Evolutionary conservation across 2,113 vertebrate genomes (phyloP), one percentile per base, ranked within the genome.

Genomic region (Ammospiza caudacuta): DNA sequence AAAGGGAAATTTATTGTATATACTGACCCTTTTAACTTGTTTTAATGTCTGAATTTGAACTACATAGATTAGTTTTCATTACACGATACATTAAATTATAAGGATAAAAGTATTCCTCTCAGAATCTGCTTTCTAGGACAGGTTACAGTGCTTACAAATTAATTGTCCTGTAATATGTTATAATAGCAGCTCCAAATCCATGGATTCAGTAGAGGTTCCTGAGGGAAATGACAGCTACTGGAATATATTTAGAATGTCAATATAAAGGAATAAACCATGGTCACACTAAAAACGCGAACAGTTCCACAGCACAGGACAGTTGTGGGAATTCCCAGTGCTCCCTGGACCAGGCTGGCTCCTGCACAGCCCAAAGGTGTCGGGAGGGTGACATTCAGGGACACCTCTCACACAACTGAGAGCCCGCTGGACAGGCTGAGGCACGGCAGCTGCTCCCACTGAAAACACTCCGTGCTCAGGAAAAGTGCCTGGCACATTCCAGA

Each of bases 1-100:
- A 95, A 95, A 93, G 92, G 89, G 73, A 95, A 93, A 92, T 95
- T 93, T 94, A 96, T 82, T 96, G 86, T 96, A 90, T 94, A 96
- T 92, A 62, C 92, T 93, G 80, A 96, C 83, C 92, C 83, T 85
- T 95, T 90, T 93, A 90, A 83, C 94, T 95, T 93, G 85, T 88
- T 96, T 90, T 95, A 94, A 73, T 93, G 90, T 95, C 83, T 93
- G 86, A 90, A 94, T 92, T 89, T 94, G 88, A 93, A 92, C 74
- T 89, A 90, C 64, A 86, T 44, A 90, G 76, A 95, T 96, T 87
- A 93, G 58, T 95, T 96, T 96, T 90, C 88, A 92, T 94, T 94
- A 88, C 61, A 86, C 3, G 35, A 95, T 77, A 93, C 64, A 78
- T 81, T 89, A 94, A 83, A 90, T 89, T 92, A 67, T 78, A 80